A percentile compares a stretch with the other conserved stretches of the same genome.
phyloP scores from a whole-genome alignment of 2,113 vertebrate genomes.

The Phalacrocorax brasilianus region DNA sequence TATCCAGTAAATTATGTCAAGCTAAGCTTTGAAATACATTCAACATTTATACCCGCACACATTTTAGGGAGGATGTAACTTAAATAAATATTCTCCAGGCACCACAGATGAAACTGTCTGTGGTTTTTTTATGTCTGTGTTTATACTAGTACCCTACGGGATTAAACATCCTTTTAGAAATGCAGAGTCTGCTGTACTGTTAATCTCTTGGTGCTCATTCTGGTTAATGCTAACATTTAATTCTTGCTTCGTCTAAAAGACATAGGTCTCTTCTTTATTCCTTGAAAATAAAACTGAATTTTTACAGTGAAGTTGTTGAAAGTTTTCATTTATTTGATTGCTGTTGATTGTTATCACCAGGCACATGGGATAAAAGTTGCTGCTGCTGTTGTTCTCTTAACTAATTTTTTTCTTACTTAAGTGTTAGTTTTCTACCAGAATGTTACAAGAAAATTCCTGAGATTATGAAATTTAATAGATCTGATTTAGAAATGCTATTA shows the following conservation, averaged over 20 bases:
- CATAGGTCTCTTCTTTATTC: background rate
- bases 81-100: constrained; percentile 39
- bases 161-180: constrained; percentile 44
- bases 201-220: constrained; percentile 34
- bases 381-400: background rate
- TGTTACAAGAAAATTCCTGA: background rate
- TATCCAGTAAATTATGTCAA: constrained; percentile 4
- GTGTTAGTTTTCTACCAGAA: background rate
- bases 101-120: constrained; percentile 33
- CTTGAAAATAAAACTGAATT: background rate
- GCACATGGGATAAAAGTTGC: background rate
- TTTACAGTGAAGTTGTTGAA: background rate
- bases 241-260: background rate
- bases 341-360: background rate
- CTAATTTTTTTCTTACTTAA: background rate
- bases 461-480: background rate
- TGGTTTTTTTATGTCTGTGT: constrained; percentile 31
- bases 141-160: constrained; percentile 4
- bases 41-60: background rate
- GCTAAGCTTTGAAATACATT: constrained; percentile 11
- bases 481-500: background rate
- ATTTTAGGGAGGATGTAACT: constrained; percentile 41
- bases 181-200: constrained; percentile 32
- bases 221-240: background rate
- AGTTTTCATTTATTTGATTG: background rate